These are phyloP conservation scores for Drosophila serrata DNA, from an alignment of 1,140 invertebrate genomes.

Conservation along the genomic window DNA sequence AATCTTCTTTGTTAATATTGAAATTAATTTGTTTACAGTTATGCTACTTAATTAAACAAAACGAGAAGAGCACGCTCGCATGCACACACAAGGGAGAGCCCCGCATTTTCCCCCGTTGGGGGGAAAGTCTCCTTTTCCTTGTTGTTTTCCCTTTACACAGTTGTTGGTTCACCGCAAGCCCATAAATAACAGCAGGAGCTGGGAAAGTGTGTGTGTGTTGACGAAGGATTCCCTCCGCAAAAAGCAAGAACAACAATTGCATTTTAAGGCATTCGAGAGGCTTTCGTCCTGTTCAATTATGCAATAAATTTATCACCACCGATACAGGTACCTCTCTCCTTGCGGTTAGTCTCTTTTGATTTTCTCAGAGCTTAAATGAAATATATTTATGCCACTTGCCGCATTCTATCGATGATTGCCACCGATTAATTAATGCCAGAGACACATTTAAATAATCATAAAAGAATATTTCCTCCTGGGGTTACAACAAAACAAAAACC, in stretches of 20 bases:
- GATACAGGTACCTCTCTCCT: slow-evolving; percentile 28
- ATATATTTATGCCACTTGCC: slow-evolving; percentile 63
- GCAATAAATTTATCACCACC: slow-evolving; percentile 82
- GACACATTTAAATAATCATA: slow-evolving; percentile 75
- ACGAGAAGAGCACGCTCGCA: slow-evolving; percentile 32
- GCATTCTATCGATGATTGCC: slow-evolving; percentile 39
- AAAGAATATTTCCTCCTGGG: slow-evolving; percentile 39
- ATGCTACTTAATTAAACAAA: slow-evolving; percentile 84
- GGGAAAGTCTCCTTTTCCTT: slow-evolving; percentile 1
- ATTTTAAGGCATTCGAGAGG: slow-evolving; percentile 66
- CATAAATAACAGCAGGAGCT: slow-evolving; percentile 70
- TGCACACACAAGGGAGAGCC: slow-evolving; percentile 13
- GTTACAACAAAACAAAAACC: slow-evolving; percentile 17
- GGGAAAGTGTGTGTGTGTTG: slow-evolving; percentile 11
- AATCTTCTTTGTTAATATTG: slow-evolving; percentile 84
- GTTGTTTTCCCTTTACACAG: background rate
- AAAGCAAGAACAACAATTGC: slow-evolving; percentile 44
- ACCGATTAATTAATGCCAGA: slow-evolving; percentile 62
- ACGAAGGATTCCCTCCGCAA: slow-evolving; percentile 5
- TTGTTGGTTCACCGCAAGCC: slow-evolving; percentile 59
- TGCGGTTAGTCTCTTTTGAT: slow-evolving; percentile 41
- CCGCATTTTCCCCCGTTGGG: slow-evolving; percentile 7
- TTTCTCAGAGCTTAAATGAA: slow-evolving; percentile 36
- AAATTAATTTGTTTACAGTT: slow-evolving; percentile 84
- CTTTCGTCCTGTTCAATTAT: slow-evolving; percentile 79